Percentiles rank a stretch among this genome's conserved stretches.
Conservation (phyloP, 2,113 vertebrate genomes). For the Alouatta palliata region DNA sequence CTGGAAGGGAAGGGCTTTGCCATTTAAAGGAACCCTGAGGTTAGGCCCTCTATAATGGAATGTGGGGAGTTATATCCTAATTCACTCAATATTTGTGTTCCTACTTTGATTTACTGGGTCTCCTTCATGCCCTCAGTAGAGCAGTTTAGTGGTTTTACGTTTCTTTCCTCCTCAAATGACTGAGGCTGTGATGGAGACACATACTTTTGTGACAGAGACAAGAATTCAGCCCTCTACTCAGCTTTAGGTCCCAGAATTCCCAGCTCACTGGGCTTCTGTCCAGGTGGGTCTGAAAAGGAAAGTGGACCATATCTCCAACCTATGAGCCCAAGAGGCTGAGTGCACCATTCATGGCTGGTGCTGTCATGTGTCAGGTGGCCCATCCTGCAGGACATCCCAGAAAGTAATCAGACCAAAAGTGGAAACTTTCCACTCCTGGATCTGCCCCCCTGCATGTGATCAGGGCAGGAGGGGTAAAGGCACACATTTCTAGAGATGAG, state of each 20-base stretch:
- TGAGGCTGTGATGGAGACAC: neutral
- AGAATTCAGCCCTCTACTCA: neutral
- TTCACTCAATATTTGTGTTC: conserved; percentile 5
- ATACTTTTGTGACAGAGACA: conserved; percentile 3
- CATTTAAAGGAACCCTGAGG: conserved; percentile 28
- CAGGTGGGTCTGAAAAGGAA: neutral
- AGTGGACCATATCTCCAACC: neutral
- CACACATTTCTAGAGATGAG: neutral
- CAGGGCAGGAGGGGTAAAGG: neutral
- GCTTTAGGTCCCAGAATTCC: neutral
- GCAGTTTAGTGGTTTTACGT: conserved; percentile 10
- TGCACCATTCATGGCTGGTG: neutral
- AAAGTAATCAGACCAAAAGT: neutral
- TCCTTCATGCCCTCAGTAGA: conserved; percentile 6
- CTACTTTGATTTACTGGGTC: conserved; percentile 26
- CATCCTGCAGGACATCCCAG: neutral
- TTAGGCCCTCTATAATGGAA: neutral
- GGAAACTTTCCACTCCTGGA: neutral
- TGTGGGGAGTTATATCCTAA: conserved; percentile 18
- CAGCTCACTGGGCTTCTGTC: neutral
- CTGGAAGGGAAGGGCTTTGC: neutral
- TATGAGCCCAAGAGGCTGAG: neutral
- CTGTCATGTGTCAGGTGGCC: neutral
- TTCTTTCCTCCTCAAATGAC: conserved; percentile 36
- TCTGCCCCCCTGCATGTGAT: neutral